Conservation (phyloP, 2,888 invertebrate genomes). For the Chalcis sispes region DNA sequence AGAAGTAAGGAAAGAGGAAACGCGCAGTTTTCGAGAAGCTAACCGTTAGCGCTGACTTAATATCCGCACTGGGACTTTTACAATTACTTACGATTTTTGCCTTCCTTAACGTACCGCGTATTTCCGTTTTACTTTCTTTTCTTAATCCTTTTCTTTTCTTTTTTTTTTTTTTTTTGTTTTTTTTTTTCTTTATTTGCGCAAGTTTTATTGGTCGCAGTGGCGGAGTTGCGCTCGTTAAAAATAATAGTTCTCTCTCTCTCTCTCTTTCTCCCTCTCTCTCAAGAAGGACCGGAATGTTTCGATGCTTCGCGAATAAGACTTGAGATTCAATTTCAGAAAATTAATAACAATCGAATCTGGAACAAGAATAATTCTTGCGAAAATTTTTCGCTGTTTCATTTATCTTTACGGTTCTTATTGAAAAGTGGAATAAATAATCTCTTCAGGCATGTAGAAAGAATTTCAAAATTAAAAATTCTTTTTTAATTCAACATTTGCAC, state of each 20-base stretch:
- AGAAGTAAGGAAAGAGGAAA: neutral
- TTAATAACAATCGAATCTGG: constrained; percentile 18
- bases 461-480: too few relatives aligned
- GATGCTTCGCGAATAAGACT: neutral
- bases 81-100: constrained; percentile 52
- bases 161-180: neutral
- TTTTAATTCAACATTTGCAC: too few relatives aligned
- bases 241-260: constrained; percentile 42
- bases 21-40: constrained; percentile 30
- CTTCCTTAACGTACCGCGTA: neutral
- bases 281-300: too few relatives aligned
- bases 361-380: neutral
- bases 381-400: neutral
- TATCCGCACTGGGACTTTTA: constrained; percentile 51
- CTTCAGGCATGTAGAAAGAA: too few relatives aligned
- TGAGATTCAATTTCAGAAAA: constrained; percentile 10
- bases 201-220: constrained; percentile 45
- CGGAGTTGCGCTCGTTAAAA: constrained; percentile 52
- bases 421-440: too few relatives aligned
- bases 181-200: constrained; percentile 5
- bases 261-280: neutral
- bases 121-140: too few relatives aligned
- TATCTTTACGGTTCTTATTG: neutral
- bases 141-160: neutral
- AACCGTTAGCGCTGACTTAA: constrained; percentile 51